Evolutionary conservation across 2,888 invertebrate genomes (phyloP).

Genomic region (Spodoptera littoralis): DNA sequence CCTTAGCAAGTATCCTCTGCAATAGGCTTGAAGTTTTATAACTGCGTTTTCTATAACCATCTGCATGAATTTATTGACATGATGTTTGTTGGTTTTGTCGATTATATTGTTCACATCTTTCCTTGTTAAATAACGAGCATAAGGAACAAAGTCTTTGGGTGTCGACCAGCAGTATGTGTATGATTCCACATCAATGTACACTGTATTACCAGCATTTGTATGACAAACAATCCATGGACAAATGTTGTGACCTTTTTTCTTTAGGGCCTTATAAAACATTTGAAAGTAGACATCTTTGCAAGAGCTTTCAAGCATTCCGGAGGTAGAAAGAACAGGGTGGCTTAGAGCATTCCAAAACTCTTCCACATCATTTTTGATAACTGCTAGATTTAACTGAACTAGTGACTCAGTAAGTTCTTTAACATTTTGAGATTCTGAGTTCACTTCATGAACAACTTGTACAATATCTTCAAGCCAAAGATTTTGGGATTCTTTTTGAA

Average conservation of each 20-base stretch:
- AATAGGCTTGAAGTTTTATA: slow-evolving; percentile 88
- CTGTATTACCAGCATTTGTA: slow-evolving; percentile 84
- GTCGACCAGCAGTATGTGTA: slow-evolving; percentile 86
- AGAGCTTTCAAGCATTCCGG: slow-evolving; percentile 71
- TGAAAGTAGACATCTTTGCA: slow-evolving; percentile 83
- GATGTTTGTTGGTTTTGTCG: slow-evolving; percentile 82
- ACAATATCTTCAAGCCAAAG: slow-evolving; percentile 90
- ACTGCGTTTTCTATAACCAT: slow-evolving; percentile 81
- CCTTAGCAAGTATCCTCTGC: slow-evolving; percentile 89
- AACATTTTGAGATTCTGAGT: slow-evolving; percentile 83
- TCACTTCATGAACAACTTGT: slow-evolving; percentile 81
- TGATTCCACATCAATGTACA: slow-evolving; percentile 87
- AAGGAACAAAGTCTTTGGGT: slow-evolving; percentile 85
- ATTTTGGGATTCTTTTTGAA: slow-evolving; percentile 87
- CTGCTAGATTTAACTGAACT: slow-evolving; percentile 80
- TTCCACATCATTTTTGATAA: slow-evolving; percentile 78
- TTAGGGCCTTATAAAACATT: slow-evolving; percentile 82
- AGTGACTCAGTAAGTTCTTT: slow-evolving; percentile 82
- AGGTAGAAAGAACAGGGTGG: slow-evolving; percentile 67
- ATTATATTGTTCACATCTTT: slow-evolving; percentile 79
- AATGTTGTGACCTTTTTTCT: slow-evolving; percentile 80
- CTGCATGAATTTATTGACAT: slow-evolving; percentile 79
- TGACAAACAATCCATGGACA: slow-evolving; percentile 87
- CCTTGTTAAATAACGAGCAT: slow-evolving; percentile 82
- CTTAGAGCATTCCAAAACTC: slow-evolving; percentile 79